Conservation (phyloP, 2,888 invertebrate species). For the Drosophila mimetica region DNA sequence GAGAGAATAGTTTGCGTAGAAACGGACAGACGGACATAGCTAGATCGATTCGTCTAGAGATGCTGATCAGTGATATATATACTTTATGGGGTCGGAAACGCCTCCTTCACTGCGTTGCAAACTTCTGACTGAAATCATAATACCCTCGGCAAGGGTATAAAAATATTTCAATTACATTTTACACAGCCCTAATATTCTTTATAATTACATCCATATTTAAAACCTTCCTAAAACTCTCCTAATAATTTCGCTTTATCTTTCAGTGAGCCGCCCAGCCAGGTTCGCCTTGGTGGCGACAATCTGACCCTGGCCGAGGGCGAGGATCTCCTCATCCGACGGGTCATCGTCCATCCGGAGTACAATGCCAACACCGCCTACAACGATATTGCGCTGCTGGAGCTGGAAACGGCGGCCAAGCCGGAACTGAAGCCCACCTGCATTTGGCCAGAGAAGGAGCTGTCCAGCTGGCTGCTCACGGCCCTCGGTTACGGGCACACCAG, state of each 20-base stretch:
- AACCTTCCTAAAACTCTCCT: too few relatives aligned
- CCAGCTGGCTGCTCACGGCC: conserved; percentile 84
- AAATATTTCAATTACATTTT: too few relatives aligned
- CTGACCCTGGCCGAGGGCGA: conserved; percentile 52
- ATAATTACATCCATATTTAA: too few relatives aligned
- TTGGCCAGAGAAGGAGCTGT: conserved; percentile 79
- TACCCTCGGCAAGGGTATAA: too few relatives aligned
- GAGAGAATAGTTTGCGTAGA: too few relatives aligned
- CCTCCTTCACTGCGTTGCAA: too few relatives aligned
- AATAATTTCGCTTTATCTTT: not conserved
- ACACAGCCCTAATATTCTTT: too few relatives aligned
- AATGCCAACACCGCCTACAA: conserved; percentile 86
- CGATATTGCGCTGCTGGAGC: conserved; percentile 88
- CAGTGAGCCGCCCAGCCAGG: conserved; percentile 46
- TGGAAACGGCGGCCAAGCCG: conserved; percentile 70
- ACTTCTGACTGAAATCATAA: too few relatives aligned
- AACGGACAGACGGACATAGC: too few relatives aligned
- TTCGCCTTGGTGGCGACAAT: conserved; percentile 73
- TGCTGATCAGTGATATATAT: too few relatives aligned
- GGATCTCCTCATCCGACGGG: conserved; percentile 41
- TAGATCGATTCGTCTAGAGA: too few relatives aligned
- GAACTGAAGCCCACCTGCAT: conserved; percentile 84
- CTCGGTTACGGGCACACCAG: conserved; percentile 87
- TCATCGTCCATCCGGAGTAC: conserved; percentile 86
- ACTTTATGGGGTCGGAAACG: too few relatives aligned